A percentile compares a stretch with the other conserved stretches of the same genome.
These are phyloP conservation scores for Eclectus roratus DNA, from an alignment of 2,113 vertebrate genomes.

Conservation along the genomic window DNA sequence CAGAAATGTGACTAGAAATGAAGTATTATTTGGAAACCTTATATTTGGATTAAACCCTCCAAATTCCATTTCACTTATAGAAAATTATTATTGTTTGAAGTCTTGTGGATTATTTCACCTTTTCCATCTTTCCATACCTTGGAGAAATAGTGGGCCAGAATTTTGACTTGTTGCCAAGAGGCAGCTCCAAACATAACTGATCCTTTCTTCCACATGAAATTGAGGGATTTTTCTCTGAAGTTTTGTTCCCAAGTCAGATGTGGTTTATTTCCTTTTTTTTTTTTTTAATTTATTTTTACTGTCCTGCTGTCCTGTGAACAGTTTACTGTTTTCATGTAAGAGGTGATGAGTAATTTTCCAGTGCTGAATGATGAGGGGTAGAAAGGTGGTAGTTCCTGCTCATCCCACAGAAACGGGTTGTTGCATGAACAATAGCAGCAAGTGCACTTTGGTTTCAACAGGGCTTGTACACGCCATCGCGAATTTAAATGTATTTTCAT, in stretches of 20 bases:
- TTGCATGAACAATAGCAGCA: not conserved
- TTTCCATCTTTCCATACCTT: not conserved
- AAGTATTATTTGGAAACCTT: not conserved
- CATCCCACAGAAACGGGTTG: not conserved
- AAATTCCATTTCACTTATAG: not conserved
- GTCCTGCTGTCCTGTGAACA: not conserved
- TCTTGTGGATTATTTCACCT: not conserved
- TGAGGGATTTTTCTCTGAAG: not conserved
- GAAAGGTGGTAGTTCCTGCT: not conserved
- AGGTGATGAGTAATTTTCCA: not conserved
- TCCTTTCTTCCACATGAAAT: not conserved
- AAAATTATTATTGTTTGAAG: not conserved
- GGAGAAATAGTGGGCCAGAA: not conserved
- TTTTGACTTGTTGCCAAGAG: not conserved
- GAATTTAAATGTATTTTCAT: not conserved
- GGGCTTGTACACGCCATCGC: not conserved
- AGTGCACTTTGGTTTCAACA: not conserved
- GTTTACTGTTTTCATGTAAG: not conserved
- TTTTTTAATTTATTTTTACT: not conserved
- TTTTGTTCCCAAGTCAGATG: not conserved
- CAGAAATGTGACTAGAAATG: not conserved
- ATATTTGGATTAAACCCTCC: not conserved
- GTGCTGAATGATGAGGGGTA: not conserved
- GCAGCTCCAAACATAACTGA: not conserved
- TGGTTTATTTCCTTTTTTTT: not conserved